These are phyloP conservation scores for Chesias legatella DNA, from an alignment of 2,888 invertebrate species.

Conservation along the genomic window DNA sequence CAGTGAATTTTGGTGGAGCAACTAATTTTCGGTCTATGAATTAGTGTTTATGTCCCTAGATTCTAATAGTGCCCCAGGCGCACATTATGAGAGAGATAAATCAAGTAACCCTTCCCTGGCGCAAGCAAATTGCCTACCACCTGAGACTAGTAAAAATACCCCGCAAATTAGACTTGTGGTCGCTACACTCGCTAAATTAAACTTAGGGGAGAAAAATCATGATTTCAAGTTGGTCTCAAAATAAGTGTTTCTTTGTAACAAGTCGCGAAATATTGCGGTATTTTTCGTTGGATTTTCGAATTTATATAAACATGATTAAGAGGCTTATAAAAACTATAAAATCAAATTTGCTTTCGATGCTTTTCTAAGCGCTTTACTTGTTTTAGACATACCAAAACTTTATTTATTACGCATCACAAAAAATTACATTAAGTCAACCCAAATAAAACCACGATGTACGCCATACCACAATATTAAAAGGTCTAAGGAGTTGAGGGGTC, in stretches of 20 bases:
- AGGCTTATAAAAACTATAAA: no score
- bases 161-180: conserved; percentile 49
- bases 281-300: no score
- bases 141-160: conserved; percentile 77
- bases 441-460: conserved; percentile 22
- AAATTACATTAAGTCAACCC: conserved; percentile 23
- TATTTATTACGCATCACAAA: conserved; percentile 1
- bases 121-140: conserved; percentile 73
- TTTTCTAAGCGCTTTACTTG: no score
- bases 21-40: conserved; percentile 52
- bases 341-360: no score
- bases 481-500: conserved; percentile 60
- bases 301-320: no score
- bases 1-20: conserved; percentile 31
- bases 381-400: no score
- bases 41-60: conserved; percentile 58
- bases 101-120: conserved; percentile 72
- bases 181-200: conserved; percentile 20
- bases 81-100: conserved; percentile 67
- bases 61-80: conserved; percentile 60
- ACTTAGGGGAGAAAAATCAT: conserved; percentile 31
- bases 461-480: conserved; percentile 52
- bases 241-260: not conserved
- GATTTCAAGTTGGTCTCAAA: conserved; percentile 3
- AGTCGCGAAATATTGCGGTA: not conserved